Evolutionary conservation across 2,113 vertebrate genomes (phyloP), one percentile per base, ranked within the genome.

Genomic region (Dipodomys spectabilis): DNA sequence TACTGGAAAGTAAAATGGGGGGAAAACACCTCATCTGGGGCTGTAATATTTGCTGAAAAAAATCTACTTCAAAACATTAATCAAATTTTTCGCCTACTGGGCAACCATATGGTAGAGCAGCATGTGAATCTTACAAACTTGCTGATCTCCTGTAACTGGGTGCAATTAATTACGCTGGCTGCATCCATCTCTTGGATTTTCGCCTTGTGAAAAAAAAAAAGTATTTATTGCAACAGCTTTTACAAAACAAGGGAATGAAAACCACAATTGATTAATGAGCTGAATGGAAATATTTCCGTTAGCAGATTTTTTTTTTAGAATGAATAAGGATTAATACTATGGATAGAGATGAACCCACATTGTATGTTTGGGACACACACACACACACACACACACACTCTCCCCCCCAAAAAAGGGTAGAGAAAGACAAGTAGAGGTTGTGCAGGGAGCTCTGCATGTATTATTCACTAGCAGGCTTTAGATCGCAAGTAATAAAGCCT

Each of bases 81-180:
- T 99, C 99, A 99, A 99, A 99, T 99, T 99, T 99, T 99, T 99
- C 99, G 99, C 99, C 99, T 99, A 99, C 99, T 99, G 99, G 99
- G 99, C 99, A 99, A 98, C 99, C 99, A 99, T 99, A 99, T 99
- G 99, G 99, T 98, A 98, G 98, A 99, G 99, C 99, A 99, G 99
- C 99, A 99, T 99, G 99, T 99, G 99, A 98, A 99, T 98, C 98
- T 98, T 98, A 98, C 99, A 99, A 99, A 99, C 99, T 99, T 99
- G 99, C 99, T 99, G 99, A 99, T 99, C 99, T 99, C 98, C 99
- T 98, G 99, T 99, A 99, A 99, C 99, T 98, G 99, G 98, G 98
- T 99, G 99, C 99, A 99, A 99, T 99, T 99, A 99, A 99, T 99
- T 99, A 99, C 99, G 98, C 99, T 98, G 98, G 98, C 99, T 99